Base-by-base conservation (phyloP, 1,140 invertebrate genomes). In the Magallana angulata region DNA sequence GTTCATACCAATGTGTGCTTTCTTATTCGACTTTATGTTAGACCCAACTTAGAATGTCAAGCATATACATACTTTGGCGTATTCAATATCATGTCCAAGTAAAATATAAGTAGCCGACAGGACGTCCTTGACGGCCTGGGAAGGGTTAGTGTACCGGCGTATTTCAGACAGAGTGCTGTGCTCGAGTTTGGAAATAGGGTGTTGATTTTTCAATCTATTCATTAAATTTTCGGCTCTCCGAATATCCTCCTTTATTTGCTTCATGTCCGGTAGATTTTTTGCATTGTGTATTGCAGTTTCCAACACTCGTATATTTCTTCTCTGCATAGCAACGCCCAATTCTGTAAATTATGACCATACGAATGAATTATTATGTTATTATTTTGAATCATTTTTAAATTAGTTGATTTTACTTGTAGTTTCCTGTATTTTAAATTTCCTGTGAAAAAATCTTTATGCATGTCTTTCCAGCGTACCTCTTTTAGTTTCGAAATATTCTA, bases 141-240 rank as follows among this genome's bases (percentile, higher is more conserved):
- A 64, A 12, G 88, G 88, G 57, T 68, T 83, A n/a, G 64, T 80
- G 57, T 89, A 89, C 5, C 82, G 60, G 4, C 85, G 64, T 64
- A 89, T 86, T 84, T 89, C 88, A 16, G 56, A 83, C 12, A 89
- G 24, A 0, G 85, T 86, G 30, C 58, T 59, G 16, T 24, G 57
- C 14, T 87, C 85, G 11, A 89, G 57, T 57, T 87, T 89, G 9
- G 80, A 59, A 9, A 89, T 89, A 7, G 88, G 88, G 59, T 89
- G 88, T 57, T 86, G 85, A 24, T 82, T 84, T 14, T 81, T 83
- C 36, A 89, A 58, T 58, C 57, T 84, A 12, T 57, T 64, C 7
- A 89, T 30, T 30, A 68, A 30, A 14, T 68, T 18, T 8, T 87
- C 88, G 7, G 88, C 88, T 83, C 57, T 57, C 30, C 84, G 84